Conservation (phyloP, 2,888 invertebrate genomes). For the Creontiades dilutus region DNA sequence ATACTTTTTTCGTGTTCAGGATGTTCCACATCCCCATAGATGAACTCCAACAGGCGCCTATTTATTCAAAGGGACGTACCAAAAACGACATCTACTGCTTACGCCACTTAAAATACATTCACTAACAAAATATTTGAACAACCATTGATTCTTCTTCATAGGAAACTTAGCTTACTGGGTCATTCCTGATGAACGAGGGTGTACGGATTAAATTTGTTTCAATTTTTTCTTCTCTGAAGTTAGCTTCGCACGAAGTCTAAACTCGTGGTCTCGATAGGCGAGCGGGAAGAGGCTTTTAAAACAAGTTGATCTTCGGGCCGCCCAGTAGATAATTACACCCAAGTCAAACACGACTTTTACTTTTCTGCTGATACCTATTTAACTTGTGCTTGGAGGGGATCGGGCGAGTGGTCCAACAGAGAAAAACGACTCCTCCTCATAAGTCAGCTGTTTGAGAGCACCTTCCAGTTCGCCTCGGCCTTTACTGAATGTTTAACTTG, state of each 20-base stretch:
- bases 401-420: neutral
- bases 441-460: slow-evolving; percentile 43
- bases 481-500: neutral
- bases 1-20: too few relatives aligned
- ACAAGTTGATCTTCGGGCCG: slow-evolving; percentile 15
- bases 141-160: too few relatives aligned
- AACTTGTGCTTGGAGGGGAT: neutral
- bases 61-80: too few relatives aligned
- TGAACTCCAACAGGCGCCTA: too few relatives aligned
- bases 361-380: slow-evolving; percentile 57
- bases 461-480: neutral
- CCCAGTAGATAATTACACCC: slow-evolving; percentile 18
- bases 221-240: neutral
- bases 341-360: slow-evolving; percentile 54
- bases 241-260: neutral
- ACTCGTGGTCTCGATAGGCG: neutral
- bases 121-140: too few relatives aligned
- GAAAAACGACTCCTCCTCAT: neutral
- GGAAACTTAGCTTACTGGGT: too few relatives aligned
- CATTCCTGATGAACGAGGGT: too few relatives aligned
- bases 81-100: too few relatives aligned
- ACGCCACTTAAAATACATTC: too few relatives aligned
- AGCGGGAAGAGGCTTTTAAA: neutral
- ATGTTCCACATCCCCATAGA: too few relatives aligned
- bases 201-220: too few relatives aligned